phyloP scores from a whole-genome alignment of 2,113 vertebrate genomes.

The Taxidea taxus region DNA sequence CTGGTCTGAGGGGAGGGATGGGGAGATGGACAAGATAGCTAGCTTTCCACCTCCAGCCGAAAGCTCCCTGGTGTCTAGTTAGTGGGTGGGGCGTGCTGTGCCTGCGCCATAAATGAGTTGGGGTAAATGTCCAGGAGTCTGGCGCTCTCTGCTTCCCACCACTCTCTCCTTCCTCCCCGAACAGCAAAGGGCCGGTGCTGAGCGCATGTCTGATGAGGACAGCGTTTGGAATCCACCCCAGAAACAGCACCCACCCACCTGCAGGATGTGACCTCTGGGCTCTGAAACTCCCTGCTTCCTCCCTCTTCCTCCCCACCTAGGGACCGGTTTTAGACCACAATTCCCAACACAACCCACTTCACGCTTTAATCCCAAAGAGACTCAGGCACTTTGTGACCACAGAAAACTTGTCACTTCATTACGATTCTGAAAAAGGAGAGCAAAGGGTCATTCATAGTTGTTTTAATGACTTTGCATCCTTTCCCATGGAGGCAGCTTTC shows the following conservation, averaged over 20 bases:
- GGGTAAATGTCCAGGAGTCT: background rate
- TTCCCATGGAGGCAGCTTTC: conserved; percentile 11
- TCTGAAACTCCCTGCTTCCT: conserved; percentile 60
- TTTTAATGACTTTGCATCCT: conserved; percentile 39
- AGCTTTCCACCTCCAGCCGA: conserved; percentile 53
- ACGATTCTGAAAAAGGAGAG: background rate
- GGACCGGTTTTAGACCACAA: conserved; percentile 41
- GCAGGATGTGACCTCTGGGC: conserved; percentile 73
- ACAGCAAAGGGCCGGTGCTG: no score
- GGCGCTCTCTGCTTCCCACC: conserved; percentile 14
- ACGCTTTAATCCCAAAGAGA: conserved; percentile 36
- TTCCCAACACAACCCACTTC: conserved; percentile 53
- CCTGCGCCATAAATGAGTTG: conserved; percentile 37
- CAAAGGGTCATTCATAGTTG: conserved; percentile 9
- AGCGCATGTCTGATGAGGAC: background rate
- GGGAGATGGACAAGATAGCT: background rate
- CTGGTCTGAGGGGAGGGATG: conserved; percentile 59
- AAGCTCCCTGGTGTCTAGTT: conserved; percentile 8
- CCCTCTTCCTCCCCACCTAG: conserved; percentile 54
- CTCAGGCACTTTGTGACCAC: background rate
- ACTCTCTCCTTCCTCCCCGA: background rate
- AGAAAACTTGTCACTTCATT: conserved; percentile 53
- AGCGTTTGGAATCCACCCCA: conserved; percentile 51
- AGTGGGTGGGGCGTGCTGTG: conserved; percentile 65
- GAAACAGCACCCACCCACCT: conserved; percentile 66